Percentiles rank a stretch among this genome's conserved stretches.
phyloP scores from a whole-genome alignment of 2,797 vertebrate genomes.

The Crax fasciolata region DNA sequence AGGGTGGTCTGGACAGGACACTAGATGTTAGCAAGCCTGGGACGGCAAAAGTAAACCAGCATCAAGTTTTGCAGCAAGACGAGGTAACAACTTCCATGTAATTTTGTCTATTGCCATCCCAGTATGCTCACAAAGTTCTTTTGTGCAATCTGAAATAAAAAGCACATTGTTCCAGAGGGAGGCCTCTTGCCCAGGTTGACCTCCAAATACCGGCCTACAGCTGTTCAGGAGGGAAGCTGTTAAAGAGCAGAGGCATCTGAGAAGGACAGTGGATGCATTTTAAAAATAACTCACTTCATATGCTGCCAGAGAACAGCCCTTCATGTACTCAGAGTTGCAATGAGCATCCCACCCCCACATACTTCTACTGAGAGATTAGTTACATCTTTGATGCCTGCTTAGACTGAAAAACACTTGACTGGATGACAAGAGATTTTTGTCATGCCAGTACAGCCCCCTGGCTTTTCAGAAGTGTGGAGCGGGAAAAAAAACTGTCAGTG shows the following conservation, averaged over 20 bases:
- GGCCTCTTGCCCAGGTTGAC: not conserved
- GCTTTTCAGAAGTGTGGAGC: not conserved
- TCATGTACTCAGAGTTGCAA: not conserved
- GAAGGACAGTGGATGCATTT: not conserved
- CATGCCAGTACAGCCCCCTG: not conserved
- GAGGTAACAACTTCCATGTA: constrained; percentile 47
- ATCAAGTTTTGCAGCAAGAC: not conserved
- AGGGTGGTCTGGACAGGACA: not conserved
- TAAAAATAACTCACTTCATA: constrained; percentile 18
- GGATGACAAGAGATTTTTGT: constrained; percentile 20
- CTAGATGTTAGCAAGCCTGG: not conserved
- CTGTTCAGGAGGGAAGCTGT: not conserved
- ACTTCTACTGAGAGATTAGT: constrained; percentile 42
- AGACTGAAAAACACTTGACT: not conserved
- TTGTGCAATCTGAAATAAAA: not conserved
- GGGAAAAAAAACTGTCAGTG: not conserved
- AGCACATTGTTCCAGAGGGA: not conserved
- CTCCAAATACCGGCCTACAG: not conserved
- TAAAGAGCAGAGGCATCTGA: not conserved
- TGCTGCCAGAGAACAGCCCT: constrained; percentile 9
- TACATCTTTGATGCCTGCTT: constrained; percentile 30
- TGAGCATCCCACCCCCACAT: not conserved
- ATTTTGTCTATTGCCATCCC: not conserved
- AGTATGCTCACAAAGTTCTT: not conserved
- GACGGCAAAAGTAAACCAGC: not conserved